Conservation (phyloP, 2,797 vertebrate genomes). For the Pseudomugil gertrudae region DNA sequence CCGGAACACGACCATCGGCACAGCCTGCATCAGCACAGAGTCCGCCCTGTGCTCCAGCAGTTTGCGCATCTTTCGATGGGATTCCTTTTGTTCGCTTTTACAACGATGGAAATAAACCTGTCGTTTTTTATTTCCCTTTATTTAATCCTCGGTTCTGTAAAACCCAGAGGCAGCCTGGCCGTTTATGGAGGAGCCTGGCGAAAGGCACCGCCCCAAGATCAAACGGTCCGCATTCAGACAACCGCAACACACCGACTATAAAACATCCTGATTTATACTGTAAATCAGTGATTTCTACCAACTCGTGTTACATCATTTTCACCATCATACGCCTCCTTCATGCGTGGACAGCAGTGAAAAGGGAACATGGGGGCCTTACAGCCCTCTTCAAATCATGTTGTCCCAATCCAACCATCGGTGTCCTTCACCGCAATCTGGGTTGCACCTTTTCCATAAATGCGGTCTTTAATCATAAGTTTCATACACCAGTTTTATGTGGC, state of each 20-base stretch:
- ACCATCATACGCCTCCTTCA: neutral
- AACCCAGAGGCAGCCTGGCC: conserved; percentile 40
- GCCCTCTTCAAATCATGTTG: conserved; percentile 22
- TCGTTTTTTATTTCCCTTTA: neutral
- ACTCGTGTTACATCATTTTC: neutral
- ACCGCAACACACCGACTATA: conserved; percentile 20
- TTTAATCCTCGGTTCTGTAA: conserved; percentile 27
- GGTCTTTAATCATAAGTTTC: conserved; percentile 65
- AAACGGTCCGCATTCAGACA: conserved; percentile 70
- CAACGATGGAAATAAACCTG: neutral
- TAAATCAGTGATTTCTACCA: neutral
- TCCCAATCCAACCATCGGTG: conserved; percentile 11
- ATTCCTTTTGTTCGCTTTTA: neutral
- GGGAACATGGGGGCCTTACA: conserved; percentile 50
- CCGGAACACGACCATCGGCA: conserved; percentile 47
- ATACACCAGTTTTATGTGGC: conserved; percentile 57
- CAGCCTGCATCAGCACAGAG: conserved; percentile 44
- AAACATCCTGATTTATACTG: neutral
- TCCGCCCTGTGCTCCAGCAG: conserved; percentile 31
- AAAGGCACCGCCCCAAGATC: conserved; percentile 88
- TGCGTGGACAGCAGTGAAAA: neutral
- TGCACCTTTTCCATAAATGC: neutral
- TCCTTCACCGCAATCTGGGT: neutral
- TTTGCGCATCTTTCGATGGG: conserved; percentile 50
- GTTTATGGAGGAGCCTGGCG: conserved; percentile 43